Evolutionary conservation across 2,797 vertebrate species (phyloP).

Genomic region (Sebastes kiyomatsui): DNA sequence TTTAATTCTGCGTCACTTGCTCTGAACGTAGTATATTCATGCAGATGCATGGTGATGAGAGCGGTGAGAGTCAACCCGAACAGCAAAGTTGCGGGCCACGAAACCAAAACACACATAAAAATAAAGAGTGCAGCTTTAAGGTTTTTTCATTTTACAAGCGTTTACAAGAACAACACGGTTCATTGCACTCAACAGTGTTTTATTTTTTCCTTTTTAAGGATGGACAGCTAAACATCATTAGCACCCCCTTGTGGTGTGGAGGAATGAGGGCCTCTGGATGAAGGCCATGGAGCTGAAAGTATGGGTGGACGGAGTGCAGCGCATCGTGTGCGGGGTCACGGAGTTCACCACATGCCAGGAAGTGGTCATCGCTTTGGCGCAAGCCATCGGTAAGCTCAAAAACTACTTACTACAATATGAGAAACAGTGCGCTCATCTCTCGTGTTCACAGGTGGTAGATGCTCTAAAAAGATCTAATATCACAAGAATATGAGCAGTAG

Average conservation of each 20-base stretch:
- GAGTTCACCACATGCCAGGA: constrained; percentile 98
- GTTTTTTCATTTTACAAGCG: not conserved
- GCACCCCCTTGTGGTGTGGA: constrained; percentile 59
- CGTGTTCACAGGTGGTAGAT: not conserved
- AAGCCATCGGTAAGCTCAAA: constrained; percentile 91
- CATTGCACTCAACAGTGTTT: not conserved
- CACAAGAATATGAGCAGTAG: not conserved
- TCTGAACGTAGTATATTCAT: no score
- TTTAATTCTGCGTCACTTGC: not conserved
- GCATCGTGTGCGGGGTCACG: constrained; percentile 96
- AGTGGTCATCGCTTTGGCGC: constrained; percentile 96
- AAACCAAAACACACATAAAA: not conserved
- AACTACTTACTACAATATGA: not conserved
- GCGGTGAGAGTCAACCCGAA: not conserved
- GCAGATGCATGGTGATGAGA: not conserved
- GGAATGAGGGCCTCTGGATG: constrained; percentile 79
- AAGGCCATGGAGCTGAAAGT: constrained; percentile 97
- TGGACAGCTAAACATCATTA: constrained; percentile 32
- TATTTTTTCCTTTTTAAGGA: constrained; percentile 21
- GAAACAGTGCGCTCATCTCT: not conserved
- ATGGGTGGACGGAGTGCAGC: constrained; percentile 98
- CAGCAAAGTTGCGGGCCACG: not conserved
- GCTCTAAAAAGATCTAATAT: not conserved
- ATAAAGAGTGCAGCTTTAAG: not conserved
- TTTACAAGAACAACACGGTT: not conserved